Base-by-base conservation (phyloP, 2,888 invertebrate species). In the Sarcophaga rosellei region DNA sequence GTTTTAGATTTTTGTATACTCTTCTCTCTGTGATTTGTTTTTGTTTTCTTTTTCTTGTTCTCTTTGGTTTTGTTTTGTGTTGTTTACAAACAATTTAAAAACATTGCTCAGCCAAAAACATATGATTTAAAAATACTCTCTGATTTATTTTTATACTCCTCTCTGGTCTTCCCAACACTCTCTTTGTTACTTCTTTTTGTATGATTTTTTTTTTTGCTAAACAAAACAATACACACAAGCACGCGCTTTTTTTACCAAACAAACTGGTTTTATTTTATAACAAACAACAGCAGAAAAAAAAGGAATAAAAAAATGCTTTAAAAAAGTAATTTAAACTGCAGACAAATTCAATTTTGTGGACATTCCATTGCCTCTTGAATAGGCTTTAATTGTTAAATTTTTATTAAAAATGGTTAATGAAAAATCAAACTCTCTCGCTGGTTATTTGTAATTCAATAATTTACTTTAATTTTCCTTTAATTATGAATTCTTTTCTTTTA, bases 191-290 rank as follows among this genome's bases (percentile, higher is more conserved):
- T 68, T 75, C 65, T 70, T 72, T 69, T 57, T 53, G 66, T n/a
- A 35, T 74, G 76, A 63, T 70, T 21, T 17, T 78, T 68, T 61
- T 35, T 77, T 77, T 77, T 47, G 80, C 12, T 80, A 85, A 87
- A 85, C 85, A 82, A 85, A 87, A 87, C 35, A 15, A 70, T 57
- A 68, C 45, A 82, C 70, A 70, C 53, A 61, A 87, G 81, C 87
- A 85, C 86, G 86, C 86, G 86, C 86, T 86, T 86, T 86, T 86
- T 78, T 35, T 61, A 12, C 44, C 69, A 63, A 73, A 77, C 65
- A 85, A 87, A 84, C 85, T 80, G 81, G 84, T 85, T 87, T 87
- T 77, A 10, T 47, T 53, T 53, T 53, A 53, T 53, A 53, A 53
- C 53, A 53, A 53, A 53, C 53, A 53, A 53, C 17, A 53, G 53